A percentile compares a stretch with the other conserved stretches of the same genome.
phyloP scores from a whole-genome alignment of 2,113 vertebrate genomes.

The Crotalus tigris region DNA sequence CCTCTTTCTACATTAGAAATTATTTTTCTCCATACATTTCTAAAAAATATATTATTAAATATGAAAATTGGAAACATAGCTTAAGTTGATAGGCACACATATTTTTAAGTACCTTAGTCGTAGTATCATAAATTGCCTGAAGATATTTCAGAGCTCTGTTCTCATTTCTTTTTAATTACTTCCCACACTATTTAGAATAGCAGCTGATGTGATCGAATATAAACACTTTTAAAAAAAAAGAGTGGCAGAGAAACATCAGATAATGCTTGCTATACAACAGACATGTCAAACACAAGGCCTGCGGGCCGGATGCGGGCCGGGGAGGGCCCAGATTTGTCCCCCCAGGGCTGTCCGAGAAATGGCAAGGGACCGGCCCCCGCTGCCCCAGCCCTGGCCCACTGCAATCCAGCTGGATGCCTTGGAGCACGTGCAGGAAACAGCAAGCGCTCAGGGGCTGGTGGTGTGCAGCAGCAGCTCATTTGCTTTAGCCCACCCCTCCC shows the following conservation, averaged over 20 bases:
- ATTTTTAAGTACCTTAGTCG: neutral
- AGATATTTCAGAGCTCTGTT: neutral
- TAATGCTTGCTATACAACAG: neutral
- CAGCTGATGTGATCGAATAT: neutral
- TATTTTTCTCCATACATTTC: neutral
- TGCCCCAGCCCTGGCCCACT: too few species aligned
- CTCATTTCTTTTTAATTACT: neutral
- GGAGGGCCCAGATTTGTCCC: too few species aligned
- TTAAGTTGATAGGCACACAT: neutral
- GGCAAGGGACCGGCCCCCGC: too few species aligned
- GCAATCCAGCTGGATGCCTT: too few species aligned
- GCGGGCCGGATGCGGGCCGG: too few species aligned
- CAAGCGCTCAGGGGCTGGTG: too few species aligned
- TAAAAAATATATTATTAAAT: neutral
- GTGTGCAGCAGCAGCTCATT: too few species aligned
- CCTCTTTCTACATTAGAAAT: neutral
- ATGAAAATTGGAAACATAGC: neutral
- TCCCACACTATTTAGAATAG: neutral
- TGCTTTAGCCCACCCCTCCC: too few species aligned
- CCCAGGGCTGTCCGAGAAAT: too few species aligned
- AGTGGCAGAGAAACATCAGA: neutral
- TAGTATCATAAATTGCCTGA: neutral
- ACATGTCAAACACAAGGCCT: too few species aligned
- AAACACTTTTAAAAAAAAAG: neutral
- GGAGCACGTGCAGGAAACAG: too few species aligned